Base-by-base conservation (phyloP, 1,140 invertebrate species). In the Sweltsa coloradensis region DNA sequence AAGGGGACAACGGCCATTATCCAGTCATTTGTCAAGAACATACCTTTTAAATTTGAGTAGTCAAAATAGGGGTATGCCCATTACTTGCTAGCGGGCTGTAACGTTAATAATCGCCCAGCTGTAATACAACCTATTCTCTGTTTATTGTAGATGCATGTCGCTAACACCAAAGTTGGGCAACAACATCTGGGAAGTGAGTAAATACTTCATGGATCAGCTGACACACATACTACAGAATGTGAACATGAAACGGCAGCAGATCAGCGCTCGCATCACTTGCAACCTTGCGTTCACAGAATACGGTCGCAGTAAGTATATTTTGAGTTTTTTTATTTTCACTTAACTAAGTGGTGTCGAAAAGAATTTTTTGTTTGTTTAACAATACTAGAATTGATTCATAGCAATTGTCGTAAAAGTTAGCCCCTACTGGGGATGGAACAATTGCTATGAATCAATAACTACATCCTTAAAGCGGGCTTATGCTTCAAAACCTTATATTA, bases 281-380 rank as follows among this genome's bases (percentile, higher is more conserved):
- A 76, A 81, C 55, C 59, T 85, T 18, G 78, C 75, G 5, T 74
- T 83, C 34, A 79, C 76, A 13, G 78, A 83, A 60, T 81, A 78
- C 53, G 62, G 67, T 55, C 63, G 70, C 49, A 68, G 71, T 73
- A 61, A 63, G 66, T 67, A 43, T 34, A 34, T 50, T 36, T 47
- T 11, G 14, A 29, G 52, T 13, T 14, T 44, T 31, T 27, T 31
- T 34, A 34, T 41, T 37, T 43, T 37, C 41, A 41, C 23, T 53
- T 46, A 39, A 31, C 44, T 51, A 39, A 45, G 40, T 51, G 6
- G 45, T 41, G 23, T 40, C 40, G 14, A 27, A n/a, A n/a, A n/a
- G n/a, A n/a, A n/a, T n/a, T n/a, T 31, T 37, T 37, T 37, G 5
- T 37, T 11, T 37, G 16, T 37, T 11, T 37, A 19, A 22, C 36